Evolutionary conservation across 2,888 invertebrate genomes (phyloP), one percentile per base, ranked within the genome.

Genomic region (Plagodis dolabraria): DNA sequence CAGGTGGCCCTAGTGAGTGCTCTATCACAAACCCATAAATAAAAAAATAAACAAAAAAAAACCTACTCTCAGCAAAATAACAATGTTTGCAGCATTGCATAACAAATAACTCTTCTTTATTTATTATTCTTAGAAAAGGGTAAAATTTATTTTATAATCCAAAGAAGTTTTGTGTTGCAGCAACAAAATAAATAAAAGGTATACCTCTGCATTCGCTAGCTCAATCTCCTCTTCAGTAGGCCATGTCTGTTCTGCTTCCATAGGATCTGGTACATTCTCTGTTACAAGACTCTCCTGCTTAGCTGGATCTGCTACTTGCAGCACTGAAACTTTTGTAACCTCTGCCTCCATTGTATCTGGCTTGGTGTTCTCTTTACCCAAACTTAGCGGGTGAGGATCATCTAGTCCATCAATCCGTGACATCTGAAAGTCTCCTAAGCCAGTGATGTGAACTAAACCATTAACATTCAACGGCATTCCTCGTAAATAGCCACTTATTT

Each of bases 211-310:
- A 76, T 95, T 95, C 10, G 97, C 96, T 71, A 95, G 94, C 65
- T 94, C 94, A 64, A 98, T 94, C 88, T 99, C 98, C 77, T 98
- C 98, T 68, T 96, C 96, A 11, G 98, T 98, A 0, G 99, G 99
- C 98, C 98, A 99, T 0, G 98, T 99, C 87, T 99, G 99, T 82
- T 99, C 99, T 0, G 96, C 98, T 80, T 98, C 97, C 97, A 99
- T 97, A 6, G 96, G 96, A 91, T 99, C 97, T 0, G 96, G 96
- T 53, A 95, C 88, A 86, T 97, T 97, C 90, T 98, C 98, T 34
- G 94, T 93, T 59, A 95, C 94, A 43, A 99, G 91, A 53, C 95
- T 94, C 76, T 96, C 96, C 87, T 97, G 97, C 76, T 95, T 94
- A 0, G 76, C 73, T 0, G 95, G 94, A 86, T 97, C 95, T 22